Conservation (phyloP, 2,113 vertebrate genomes). For the Jaculus jaculus region DNA sequence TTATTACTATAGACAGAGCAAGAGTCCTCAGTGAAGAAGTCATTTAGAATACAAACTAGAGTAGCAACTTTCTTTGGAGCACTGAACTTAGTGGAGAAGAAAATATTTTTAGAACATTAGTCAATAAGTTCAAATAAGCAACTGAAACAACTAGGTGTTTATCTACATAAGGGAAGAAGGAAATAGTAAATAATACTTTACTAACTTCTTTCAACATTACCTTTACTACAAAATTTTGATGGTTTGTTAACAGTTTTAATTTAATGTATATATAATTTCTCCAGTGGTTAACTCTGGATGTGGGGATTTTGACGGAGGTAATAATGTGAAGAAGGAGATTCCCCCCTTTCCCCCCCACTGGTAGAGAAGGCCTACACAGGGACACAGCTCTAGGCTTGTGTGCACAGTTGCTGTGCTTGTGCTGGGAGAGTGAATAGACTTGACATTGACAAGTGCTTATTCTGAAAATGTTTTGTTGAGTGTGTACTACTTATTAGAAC, state of each 20-base stretch:
- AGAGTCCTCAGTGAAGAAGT: background rate
- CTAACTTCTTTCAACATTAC: conserved; percentile 3
- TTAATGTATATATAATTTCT: background rate
- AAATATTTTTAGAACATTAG: conserved; percentile 21
- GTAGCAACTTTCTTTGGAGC: background rate
- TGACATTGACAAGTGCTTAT: background rate
- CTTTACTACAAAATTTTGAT: background rate
- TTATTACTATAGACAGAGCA: background rate
- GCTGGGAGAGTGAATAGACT: background rate
- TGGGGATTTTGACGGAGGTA: background rate
- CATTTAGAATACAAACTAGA: background rate
- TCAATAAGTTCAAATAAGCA: background rate
- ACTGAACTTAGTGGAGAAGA: background rate
- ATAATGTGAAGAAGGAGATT: background rate
- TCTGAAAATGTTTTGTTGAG: background rate
- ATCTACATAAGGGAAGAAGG: background rate
- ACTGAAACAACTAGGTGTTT: conserved; percentile 15
- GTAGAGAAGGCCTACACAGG: background rate
- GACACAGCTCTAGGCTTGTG: background rate
- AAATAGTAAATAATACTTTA: conserved; percentile 1
- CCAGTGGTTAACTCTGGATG: background rate
- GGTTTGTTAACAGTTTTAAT: conserved; percentile 4
- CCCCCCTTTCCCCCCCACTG: background rate
- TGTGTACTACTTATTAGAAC: background rate
- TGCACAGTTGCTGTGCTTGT: background rate